These are phyloP conservation scores for Romanogobio albipinnatus DNA, from an alignment of 2,113 vertebrate species.

Conservation along the genomic window DNA sequence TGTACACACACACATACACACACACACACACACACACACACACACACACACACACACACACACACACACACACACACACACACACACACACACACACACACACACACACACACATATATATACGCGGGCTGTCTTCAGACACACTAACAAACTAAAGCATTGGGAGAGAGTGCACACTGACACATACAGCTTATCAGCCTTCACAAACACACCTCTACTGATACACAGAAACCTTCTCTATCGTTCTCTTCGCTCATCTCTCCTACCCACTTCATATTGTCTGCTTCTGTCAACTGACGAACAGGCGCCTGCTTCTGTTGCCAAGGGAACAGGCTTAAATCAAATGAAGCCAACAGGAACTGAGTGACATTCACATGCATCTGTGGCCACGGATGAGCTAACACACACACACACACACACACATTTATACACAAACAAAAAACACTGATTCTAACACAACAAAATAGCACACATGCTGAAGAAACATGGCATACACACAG, in stretches of 20 bases:
- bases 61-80: slow-evolving; percentile 6
- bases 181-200: slow-evolving; percentile 12
- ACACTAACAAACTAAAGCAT: slow-evolving; percentile 12
- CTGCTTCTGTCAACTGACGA: slow-evolving; percentile 58
- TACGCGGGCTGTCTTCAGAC: not conserved
- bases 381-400: slow-evolving; percentile 39
- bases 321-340: slow-evolving; percentile 61
- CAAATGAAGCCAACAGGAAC: slow-evolving; percentile 53
- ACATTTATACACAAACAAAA: slow-evolving; percentile 16
- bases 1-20: slow-evolving; percentile 4
- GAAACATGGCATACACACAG: slow-evolving; percentile 22
- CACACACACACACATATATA: slow-evolving; percentile 1
- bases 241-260: slow-evolving; percentile 44
- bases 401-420: slow-evolving; percentile 28
- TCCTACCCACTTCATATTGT: slow-evolving; percentile 60
- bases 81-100: slow-evolving; percentile 6
- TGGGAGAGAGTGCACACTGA: not conserved
- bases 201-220: slow-evolving; percentile 5
- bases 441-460: slow-evolving; percentile 14
- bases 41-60: not conserved
- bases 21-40: slow-evolving; percentile 13
- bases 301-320: slow-evolving; percentile 54
- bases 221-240: slow-evolving; percentile 47
- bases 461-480: slow-evolving; percentile 3
- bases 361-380: slow-evolving; percentile 50